A percentile compares a stretch with the other conserved stretches of the same genome.
These are phyloP conservation scores for Zaprionus vittiger DNA, from an alignment of 1,140 invertebrate genomes.

Conservation along the genomic window DNA sequence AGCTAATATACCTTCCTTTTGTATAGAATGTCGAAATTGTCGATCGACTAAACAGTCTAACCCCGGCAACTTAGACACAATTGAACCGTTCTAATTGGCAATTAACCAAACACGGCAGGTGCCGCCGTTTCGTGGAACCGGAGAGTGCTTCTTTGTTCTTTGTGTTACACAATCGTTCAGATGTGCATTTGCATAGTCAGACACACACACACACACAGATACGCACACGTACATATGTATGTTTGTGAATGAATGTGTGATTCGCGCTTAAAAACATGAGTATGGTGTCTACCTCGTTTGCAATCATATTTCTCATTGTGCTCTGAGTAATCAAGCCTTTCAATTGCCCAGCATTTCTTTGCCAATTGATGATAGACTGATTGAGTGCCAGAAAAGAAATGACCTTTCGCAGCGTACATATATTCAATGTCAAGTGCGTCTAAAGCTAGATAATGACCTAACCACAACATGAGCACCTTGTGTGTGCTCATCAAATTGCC, in stretches of 20 bases:
- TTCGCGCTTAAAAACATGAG: constrained; percentile 49
- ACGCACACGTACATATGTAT: neutral
- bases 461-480: constrained; percentile 7
- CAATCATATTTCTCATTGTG: constrained; percentile 14
- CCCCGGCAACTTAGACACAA: neutral
- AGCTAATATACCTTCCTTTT: too few species aligned
- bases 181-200: constrained; percentile 10
- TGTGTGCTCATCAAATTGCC: neutral
- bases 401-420: constrained; percentile 28
- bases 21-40: neutral
- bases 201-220: neutral
- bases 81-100: constrained; percentile 36
- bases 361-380: constrained; percentile 60
- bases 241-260: constrained; percentile 15
- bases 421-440: constrained; percentile 70
- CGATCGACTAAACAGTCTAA: constrained; percentile 14
- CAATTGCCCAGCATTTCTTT: constrained; percentile 47
- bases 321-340: constrained; percentile 44
- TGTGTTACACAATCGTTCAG: constrained; percentile 42
- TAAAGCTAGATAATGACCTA: constrained; percentile 15
- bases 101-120: constrained; percentile 39
- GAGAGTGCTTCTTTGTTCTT: neutral
- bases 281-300: constrained; percentile 37
- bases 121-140: neutral
- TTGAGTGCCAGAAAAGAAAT: constrained; percentile 52